A percentile compares a stretch with the other conserved stretches of the same genome.
These are phyloP conservation scores for Heliopora coerulea DNA, from an alignment of 92 coral and sea anemone genomes.

Conservation along the genomic window DNA sequence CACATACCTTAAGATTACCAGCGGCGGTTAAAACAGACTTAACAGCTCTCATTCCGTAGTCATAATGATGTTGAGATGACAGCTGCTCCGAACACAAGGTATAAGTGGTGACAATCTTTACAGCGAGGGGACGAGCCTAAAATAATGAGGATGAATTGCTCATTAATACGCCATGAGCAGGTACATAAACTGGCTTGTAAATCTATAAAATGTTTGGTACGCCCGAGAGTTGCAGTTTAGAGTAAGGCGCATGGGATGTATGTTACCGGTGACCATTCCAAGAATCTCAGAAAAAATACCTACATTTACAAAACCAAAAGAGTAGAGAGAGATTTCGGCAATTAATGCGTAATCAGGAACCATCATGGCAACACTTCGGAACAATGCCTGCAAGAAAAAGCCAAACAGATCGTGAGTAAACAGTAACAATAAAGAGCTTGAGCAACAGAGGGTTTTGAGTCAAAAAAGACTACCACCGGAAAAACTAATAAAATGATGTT, in stretches of 20 bases:
- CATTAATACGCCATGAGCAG: too few species aligned
- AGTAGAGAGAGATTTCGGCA: conserved; percentile 95
- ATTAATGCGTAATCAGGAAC: conserved; percentile 97
- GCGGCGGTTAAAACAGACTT: conserved; percentile 98
- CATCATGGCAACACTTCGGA: conserved; percentile 99
- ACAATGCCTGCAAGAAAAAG: conserved; percentile 66
- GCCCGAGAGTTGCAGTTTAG: too few species aligned
- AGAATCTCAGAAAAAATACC: conserved; percentile 24
- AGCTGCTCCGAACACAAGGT: conserved; percentile 95
- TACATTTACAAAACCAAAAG: conserved; percentile 94
- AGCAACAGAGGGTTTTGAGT: too few species aligned
- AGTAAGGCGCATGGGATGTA: too few species aligned
- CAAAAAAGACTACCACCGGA: too few species aligned
- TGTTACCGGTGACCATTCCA: too few species aligned
- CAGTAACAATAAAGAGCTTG: not conserved
- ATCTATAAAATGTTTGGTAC: too few species aligned
- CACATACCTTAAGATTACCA: conserved; percentile 83
- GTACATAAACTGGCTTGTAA: too few species aligned
- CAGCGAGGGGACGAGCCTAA: conserved; percentile 92
- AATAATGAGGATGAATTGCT: not conserved
- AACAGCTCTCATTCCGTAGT: conserved; percentile 99
- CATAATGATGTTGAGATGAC: conserved; percentile 97
- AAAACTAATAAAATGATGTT: too few species aligned
- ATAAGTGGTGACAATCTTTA: conserved; percentile 96
- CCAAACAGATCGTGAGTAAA: not conserved